Evolutionary conservation across 2,888 invertebrate genomes (phyloP).

Genomic region (Agrotis segetum): DNA sequence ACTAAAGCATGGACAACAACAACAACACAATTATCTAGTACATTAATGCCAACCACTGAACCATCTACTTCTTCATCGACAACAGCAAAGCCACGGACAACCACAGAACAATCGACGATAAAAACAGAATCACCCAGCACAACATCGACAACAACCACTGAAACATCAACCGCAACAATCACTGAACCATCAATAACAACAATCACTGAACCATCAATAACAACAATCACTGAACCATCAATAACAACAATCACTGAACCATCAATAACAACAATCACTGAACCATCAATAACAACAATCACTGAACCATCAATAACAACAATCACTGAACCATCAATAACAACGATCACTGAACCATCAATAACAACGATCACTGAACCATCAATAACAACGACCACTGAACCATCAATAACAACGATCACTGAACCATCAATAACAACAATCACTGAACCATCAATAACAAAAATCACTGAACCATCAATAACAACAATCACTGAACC

Average conservation of each 20-base stretch:
- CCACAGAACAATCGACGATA: not conserved
- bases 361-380: not conserved
- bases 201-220: not conserved
- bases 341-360: not conserved
- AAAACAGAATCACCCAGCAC: not conserved
- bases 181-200: slow-evolving; percentile 1
- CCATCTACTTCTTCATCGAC: not conserved
- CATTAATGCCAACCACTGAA: slow-evolving; percentile 13
- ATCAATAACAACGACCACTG: slow-evolving; percentile 8
- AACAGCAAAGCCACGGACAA: not conserved
- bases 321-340: not conserved
- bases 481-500: not conserved
- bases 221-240: not conserved
- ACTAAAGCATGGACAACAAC: not conserved
- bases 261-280: slow-evolving; percentile 8
- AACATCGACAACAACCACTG: not conserved
- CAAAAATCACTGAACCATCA: not conserved
- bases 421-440: slow-evolving; percentile 1
- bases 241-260: not conserved
- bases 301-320: slow-evolving; percentile 1
- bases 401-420: too few relatives aligned
- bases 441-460: not conserved
- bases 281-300: too few relatives aligned
- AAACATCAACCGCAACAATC: too few relatives aligned
- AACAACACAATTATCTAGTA: not conserved